Evolutionary conservation across 2,888 invertebrate species (phyloP).

Genomic region (Drosophila pegasa): DNA sequence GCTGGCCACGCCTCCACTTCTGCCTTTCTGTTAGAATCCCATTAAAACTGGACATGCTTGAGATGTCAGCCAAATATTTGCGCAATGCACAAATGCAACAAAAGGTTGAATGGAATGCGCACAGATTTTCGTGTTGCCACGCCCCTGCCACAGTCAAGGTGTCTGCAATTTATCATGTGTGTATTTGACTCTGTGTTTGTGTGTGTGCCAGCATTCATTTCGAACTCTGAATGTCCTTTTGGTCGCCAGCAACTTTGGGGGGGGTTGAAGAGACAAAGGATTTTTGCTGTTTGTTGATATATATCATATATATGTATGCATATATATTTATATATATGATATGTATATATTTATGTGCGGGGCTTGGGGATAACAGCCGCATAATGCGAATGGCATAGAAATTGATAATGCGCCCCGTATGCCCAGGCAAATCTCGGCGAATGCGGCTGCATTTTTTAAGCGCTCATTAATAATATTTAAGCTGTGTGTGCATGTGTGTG

Average conservation of each 20-base stretch:
- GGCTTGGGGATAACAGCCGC: slow-evolving; percentile 21
- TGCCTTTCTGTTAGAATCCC: neutral
- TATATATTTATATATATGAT: neutral
- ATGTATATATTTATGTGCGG: neutral
- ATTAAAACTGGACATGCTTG: slow-evolving; percentile 24
- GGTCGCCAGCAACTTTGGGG: slow-evolving; percentile 14
- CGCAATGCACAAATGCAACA: slow-evolving; percentile 65
- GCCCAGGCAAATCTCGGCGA: slow-evolving; percentile 47
- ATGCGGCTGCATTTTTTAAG: slow-evolving; percentile 58
- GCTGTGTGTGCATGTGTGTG: slow-evolving; percentile 29
- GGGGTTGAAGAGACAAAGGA: slow-evolving; percentile 1
- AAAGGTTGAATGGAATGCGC: slow-evolving; percentile 48
- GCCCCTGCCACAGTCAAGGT: slow-evolving; percentile 36
- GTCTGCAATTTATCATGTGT: slow-evolving; percentile 74
- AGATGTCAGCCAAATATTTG: slow-evolving; percentile 66
- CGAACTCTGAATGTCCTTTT: slow-evolving; percentile 61
- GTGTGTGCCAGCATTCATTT: slow-evolving; percentile 52
- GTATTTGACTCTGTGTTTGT: slow-evolving; percentile 52
- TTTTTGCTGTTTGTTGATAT: slow-evolving; percentile 50
- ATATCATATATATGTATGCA: slow-evolving; percentile 14
- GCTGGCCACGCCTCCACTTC: slow-evolving; percentile 10
- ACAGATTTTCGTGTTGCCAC: slow-evolving; percentile 22
- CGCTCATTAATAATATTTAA: slow-evolving; percentile 68
- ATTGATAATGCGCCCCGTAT: slow-evolving; percentile 61
- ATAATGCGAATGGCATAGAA: slow-evolving; percentile 49